phyloP scores from a whole-genome alignment of 2,113 vertebrate species.

The Perca flavescens region DNA sequence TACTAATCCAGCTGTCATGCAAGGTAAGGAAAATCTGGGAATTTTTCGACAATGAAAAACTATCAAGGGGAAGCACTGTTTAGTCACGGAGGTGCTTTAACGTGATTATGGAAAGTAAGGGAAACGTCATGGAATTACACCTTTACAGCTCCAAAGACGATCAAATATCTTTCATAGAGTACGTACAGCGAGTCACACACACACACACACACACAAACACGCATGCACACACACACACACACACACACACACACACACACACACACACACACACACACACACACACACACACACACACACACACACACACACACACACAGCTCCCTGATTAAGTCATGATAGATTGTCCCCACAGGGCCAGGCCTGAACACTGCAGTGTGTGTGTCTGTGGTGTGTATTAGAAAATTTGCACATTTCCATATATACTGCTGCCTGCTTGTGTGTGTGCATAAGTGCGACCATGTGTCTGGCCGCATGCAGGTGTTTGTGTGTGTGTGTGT shows the following conservation, averaged over 20 bases:
- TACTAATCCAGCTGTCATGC: too few relatives aligned
- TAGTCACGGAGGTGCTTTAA: not conserved
- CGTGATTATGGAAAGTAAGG: not conserved
- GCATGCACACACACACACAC: slow-evolving; percentile 11
- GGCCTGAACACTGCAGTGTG: slow-evolving; percentile 23
- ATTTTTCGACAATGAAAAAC: not conserved
- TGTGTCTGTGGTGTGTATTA: slow-evolving; percentile 20
- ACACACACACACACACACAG: slow-evolving; percentile 22
- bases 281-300: slow-evolving; percentile 34
- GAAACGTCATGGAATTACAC: not conserved
- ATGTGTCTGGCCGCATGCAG: slow-evolving; percentile 51
- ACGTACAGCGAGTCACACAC: not conserved
- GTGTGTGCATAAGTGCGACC: slow-evolving; percentile 2
- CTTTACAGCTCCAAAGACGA: not conserved
- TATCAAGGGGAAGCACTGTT: not conserved
- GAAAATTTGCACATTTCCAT: slow-evolving; percentile 47
- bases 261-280: slow-evolving; percentile 12
- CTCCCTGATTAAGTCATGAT: slow-evolving; percentile 75
- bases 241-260: slow-evolving; percentile 30
- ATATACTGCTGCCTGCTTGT: slow-evolving; percentile 10
- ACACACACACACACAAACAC: slow-evolving; percentile 12
- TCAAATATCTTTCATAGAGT: not conserved
- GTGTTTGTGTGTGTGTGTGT: slow-evolving; percentile 52
- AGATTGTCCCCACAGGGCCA: slow-evolving; percentile 58
- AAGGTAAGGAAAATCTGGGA: not conserved